Conservation (phyloP, 2,113 vertebrate species). For the Sebastes schlegelii region DNA sequence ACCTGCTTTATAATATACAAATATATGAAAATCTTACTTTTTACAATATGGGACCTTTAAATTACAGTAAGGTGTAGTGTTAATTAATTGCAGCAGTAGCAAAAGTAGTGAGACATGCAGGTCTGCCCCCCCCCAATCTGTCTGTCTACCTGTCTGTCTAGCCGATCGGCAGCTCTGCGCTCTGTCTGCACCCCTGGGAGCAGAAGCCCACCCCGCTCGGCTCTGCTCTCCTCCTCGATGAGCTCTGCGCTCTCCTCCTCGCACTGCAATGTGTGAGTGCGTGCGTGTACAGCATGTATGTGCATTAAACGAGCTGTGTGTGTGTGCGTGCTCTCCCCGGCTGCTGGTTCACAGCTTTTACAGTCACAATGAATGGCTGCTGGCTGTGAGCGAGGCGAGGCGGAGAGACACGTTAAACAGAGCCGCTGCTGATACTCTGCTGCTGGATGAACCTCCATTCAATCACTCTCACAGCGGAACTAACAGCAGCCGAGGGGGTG, state of each 20-base stretch:
- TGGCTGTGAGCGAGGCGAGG: conserved; percentile 76
- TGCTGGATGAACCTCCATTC: conserved; percentile 59
- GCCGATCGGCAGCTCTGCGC: conserved; percentile 80
- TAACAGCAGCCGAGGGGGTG: conserved; percentile 69
- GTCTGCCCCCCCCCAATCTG: not conserved
- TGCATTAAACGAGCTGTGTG: not conserved
- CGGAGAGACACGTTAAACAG: conserved; percentile 71
- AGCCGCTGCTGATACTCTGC: conserved; percentile 52
- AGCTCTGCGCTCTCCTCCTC: conserved; percentile 84
- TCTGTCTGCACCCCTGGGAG: conserved; percentile 75
- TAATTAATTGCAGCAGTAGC: too few species aligned
- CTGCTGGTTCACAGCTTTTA: conserved; percentile 50
- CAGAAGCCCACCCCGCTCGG: conserved; percentile 9
- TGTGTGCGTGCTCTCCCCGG: conserved; percentile 30
- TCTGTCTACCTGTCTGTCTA: not conserved
- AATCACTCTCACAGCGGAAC: conserved; percentile 64
- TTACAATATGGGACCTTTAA: too few species aligned
- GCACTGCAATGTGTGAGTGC: conserved; percentile 61
- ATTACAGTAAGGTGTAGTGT: too few species aligned
- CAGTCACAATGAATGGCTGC: conserved; percentile 90
- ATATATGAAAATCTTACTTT: too few species aligned
- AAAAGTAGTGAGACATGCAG: too few species aligned
- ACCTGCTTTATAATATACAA: too few species aligned
- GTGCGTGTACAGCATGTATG: conserved; percentile 28
- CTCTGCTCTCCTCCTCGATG: conserved; percentile 73